Evolutionary conservation across 2,888 invertebrate genomes (phyloP), one percentile per base, ranked within the genome.

Genomic region (Drosophila planitibia): DNA sequence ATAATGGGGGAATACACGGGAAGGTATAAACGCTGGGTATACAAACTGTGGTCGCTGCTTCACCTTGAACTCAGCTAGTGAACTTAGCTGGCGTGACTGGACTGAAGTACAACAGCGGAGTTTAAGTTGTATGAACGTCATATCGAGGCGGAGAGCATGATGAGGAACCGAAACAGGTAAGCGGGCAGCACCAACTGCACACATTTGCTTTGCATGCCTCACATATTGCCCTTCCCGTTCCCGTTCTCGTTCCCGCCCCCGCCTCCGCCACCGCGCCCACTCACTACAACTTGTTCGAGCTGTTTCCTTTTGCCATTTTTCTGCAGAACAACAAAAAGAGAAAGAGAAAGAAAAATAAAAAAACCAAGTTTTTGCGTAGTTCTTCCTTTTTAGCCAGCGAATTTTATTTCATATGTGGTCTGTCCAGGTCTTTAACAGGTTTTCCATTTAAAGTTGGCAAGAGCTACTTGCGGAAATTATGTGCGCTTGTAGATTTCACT

Each of bases 391-490:
- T 55, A 68, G 61, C 54, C 44, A 53, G 35, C 52, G 35, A 41
- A 22, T 55, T 63, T 58, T 59, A 47, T 65, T 67, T n/a, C 44
- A 37, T 32, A 49, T 65, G 59, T 37, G 37, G 55, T 3, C 61
- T 55, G 54, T 44, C 59, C 71, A 60, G 71, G 71, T 32, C 82
- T 74, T 83, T 84, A 89, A 84, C 90, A 81, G 85, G 85, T 90
- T 85, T 90, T 90, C 74, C 83, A 83, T 81, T 88, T 90, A 85
- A 90, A 85, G 86, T 90, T 88, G 72, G 89, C 78, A 88, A 81
- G 75, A 84, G 77, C 84, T 90, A 90, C 82, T 89, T 86, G 90
- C 86, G 86, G 91, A 87, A 87, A 90, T 89, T 84, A 89, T 84
- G 79, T 72, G 67, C 65, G 71, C 90, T 88, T 89, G 87, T 81